Conservation (phyloP, 2,888 invertebrate species). For the Microplitis deprimator region DNA sequence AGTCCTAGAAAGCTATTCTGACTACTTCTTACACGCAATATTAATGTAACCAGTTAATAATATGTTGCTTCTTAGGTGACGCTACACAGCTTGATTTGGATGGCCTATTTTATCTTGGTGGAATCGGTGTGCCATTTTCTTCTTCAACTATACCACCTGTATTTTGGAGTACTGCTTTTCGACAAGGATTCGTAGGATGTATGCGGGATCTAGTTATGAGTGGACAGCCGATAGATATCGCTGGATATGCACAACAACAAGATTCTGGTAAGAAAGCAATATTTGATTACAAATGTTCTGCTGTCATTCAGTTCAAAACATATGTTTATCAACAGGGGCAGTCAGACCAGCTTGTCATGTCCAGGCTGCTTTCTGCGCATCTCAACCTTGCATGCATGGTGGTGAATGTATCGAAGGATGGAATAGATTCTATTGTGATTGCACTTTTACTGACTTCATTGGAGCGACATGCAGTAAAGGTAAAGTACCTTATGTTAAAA, state of each 20-base stretch:
- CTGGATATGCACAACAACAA: conserved; percentile 89
- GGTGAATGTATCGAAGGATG: conserved; percentile 93
- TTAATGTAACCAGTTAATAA: background rate
- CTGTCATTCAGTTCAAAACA: too few relatives aligned
- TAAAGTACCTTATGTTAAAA: conserved; percentile 60
- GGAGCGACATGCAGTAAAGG: conserved; percentile 94
- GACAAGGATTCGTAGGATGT: conserved; percentile 95
- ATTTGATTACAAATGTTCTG: too few relatives aligned
- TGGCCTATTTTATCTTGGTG: conserved; percentile 90
- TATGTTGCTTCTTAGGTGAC: conserved; percentile 75
- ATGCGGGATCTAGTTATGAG: conserved; percentile 91
- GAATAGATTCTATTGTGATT: conserved; percentile 96
- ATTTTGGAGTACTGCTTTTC: conserved; percentile 90
- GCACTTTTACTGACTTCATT: conserved; percentile 88
- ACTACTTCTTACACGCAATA: too few relatives aligned
- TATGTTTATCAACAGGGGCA: conserved; percentile 75
- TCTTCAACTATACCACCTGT: conserved; percentile 85
- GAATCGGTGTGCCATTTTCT: conserved; percentile 86
- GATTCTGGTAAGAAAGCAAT: conserved; percentile 80
- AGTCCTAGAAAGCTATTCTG: too few relatives aligned
- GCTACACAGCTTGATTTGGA: conserved; percentile 91
- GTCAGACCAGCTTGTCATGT: conserved; percentile 90
- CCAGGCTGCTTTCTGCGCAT: conserved; percentile 84
- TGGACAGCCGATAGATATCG: conserved; percentile 89
- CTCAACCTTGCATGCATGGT: conserved; percentile 91